phyloP scores from a whole-genome alignment of 1,140 invertebrate genomes.

The Drosophila simulans region DNA sequence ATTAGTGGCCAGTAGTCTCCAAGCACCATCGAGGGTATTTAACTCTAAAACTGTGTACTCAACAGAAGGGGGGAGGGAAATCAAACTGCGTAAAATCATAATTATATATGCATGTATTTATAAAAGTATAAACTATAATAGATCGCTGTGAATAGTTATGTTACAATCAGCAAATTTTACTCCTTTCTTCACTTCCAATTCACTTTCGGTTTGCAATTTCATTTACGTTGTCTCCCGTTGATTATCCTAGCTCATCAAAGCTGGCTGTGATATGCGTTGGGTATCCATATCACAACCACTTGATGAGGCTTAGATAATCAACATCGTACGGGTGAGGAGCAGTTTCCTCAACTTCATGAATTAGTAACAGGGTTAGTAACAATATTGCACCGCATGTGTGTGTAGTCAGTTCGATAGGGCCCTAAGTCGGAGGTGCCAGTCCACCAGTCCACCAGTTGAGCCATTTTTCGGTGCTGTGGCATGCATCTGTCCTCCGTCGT shows the following conservation, averaged over 20 bases:
- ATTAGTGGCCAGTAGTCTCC: slow-evolving; percentile 41
- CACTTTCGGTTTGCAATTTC: slow-evolving; percentile 40
- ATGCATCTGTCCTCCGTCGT: slow-evolving; percentile 8
- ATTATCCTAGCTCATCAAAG: slow-evolving; percentile 93
- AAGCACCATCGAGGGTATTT: not conserved
- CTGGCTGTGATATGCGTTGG: slow-evolving; percentile 94
- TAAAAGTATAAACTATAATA: slow-evolving; percentile 8
- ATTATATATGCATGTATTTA: slow-evolving; percentile 27
- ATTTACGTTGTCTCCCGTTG: slow-evolving; percentile 79
- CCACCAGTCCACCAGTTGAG: not conserved
- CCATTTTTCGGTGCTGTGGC: slow-evolving; percentile 4
- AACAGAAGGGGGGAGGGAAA: slow-evolving; percentile 19
- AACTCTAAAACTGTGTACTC: slow-evolving; percentile 29
- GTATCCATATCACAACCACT: slow-evolving; percentile 92
- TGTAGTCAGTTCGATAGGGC: not conserved
- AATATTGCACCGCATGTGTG: slow-evolving; percentile 3
- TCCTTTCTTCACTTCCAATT: slow-evolving; percentile 41
- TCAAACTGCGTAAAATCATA: slow-evolving; percentile 44
- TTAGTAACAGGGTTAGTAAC: not conserved
- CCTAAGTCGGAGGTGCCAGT: not conserved
- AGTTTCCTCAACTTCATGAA: slow-evolving; percentile 16
- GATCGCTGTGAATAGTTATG: slow-evolving; percentile 18
- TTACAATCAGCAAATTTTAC: slow-evolving; percentile 27
- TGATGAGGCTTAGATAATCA: slow-evolving; percentile 86
- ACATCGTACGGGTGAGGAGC: slow-evolving; percentile 60